Conservation (phyloP, 2,888 invertebrate genomes). For the Lasiommata megera region DNA sequence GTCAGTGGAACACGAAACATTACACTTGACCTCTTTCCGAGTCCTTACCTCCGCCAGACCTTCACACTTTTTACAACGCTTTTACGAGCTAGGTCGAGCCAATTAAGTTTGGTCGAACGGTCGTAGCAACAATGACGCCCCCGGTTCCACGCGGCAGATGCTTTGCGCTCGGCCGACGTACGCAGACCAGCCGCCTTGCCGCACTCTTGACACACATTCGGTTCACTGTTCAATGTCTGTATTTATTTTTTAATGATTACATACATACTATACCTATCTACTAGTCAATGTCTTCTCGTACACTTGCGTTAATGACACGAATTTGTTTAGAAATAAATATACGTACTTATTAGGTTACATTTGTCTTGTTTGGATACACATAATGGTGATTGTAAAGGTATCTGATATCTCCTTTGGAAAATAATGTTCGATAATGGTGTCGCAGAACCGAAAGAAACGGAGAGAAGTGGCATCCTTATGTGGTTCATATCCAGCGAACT, state of each 20-base stretch:
- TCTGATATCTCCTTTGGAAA: too few relatives aligned
- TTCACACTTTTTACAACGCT: slow-evolving; percentile 79
- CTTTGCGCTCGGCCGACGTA: slow-evolving; percentile 38
- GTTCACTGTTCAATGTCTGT: slow-evolving; percentile 58
- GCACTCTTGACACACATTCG: slow-evolving; percentile 75
- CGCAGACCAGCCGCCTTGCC: slow-evolving; percentile 48
- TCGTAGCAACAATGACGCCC: slow-evolving; percentile 56
- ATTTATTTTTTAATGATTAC: slow-evolving; percentile 49
- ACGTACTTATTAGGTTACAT: too few relatives aligned
- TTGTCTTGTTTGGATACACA: too few relatives aligned
- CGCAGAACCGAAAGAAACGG: too few relatives aligned
- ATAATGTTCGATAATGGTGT: too few relatives aligned
- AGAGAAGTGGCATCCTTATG: too few relatives aligned
- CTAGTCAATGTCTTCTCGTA: slow-evolving; percentile 33
- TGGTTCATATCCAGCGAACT: too few relatives aligned
- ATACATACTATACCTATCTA: slow-evolving; percentile 30
- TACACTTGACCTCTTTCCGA: slow-evolving; percentile 81
- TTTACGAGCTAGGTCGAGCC: slow-evolving; percentile 78
- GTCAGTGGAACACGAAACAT: slow-evolving; percentile 78
- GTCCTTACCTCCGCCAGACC: slow-evolving; percentile 81
- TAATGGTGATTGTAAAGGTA: too few relatives aligned
- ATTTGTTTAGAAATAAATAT: too few relatives aligned
- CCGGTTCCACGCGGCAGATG: slow-evolving; percentile 47
- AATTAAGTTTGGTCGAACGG: slow-evolving; percentile 72
- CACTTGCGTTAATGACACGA: slow-evolving; percentile 19